Percentiles rank a stretch among this genome's conserved stretches.
phyloP scores from a whole-genome alignment of 2,797 vertebrate species.

The Melanogrammus aeglefinus region DNA sequence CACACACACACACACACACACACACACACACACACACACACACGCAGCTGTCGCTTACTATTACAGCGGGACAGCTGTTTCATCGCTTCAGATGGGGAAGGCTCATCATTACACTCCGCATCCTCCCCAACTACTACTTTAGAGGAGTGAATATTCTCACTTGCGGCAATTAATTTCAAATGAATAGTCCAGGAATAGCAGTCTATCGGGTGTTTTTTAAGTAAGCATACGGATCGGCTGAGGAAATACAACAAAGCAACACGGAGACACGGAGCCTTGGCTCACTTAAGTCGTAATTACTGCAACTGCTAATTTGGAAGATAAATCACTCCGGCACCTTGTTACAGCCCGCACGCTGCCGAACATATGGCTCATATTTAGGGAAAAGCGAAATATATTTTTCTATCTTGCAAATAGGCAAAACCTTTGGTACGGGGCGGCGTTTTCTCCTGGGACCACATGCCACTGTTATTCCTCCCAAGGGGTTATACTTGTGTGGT shows the following conservation, averaged over 20 bases:
- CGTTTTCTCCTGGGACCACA: too few species aligned
- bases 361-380: background rate
- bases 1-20: background rate
- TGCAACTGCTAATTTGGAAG: conserved; percentile 59
- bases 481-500: too few species aligned
- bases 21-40: background rate
- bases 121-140: conserved; percentile 54
- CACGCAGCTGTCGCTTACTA: background rate
- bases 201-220: conserved; percentile 28
- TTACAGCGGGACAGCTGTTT: conserved; percentile 57
- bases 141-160: conserved; percentile 45
- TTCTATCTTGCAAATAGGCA: too few species aligned
- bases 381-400: too few species aligned
- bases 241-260: conserved; percentile 23
- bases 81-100: conserved; percentile 63
- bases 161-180: conserved; percentile 60
- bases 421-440: too few species aligned
- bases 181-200: conserved; percentile 54
- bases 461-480: too few species aligned
- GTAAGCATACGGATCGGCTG: conserved; percentile 50
- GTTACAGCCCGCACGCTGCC: too few species aligned
- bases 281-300: conserved; percentile 49
- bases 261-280: background rate
- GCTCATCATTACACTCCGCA: conserved; percentile 73
- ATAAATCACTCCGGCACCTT: conserved; percentile 49